phyloP scores from a whole-genome alignment of 1,140 invertebrate species.

The Notospermus geniculatus region DNA sequence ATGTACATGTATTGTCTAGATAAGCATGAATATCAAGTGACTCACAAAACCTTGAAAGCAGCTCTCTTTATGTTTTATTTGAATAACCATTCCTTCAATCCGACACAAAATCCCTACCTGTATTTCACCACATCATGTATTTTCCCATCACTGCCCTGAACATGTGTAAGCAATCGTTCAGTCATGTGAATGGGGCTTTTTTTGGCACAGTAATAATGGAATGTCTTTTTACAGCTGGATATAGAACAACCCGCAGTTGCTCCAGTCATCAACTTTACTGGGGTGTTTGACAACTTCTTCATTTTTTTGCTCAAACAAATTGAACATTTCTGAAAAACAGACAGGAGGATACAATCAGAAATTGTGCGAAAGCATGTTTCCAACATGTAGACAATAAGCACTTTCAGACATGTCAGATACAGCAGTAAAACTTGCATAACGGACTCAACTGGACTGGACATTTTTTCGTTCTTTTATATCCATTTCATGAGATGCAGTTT shows the following conservation, averaged over 20 bases:
- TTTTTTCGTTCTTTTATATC: neutral
- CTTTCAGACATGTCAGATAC: too few species aligned
- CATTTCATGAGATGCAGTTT: neutral
- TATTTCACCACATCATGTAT: too few species aligned
- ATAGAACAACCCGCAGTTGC: conserved; percentile 37
- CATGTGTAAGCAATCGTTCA: conserved; percentile 22
- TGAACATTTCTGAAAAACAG: conserved; percentile 24
- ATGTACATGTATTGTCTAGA: too few species aligned
- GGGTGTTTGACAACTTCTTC: conserved; percentile 15
- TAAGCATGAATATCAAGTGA: too few species aligned
- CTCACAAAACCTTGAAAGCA: too few species aligned
- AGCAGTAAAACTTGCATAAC: too few species aligned
- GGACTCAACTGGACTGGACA: neutral
- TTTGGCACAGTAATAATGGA: conserved; percentile 32
- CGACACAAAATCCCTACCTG: too few species aligned
- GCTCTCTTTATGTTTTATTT: too few species aligned
- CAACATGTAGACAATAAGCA: too few species aligned
- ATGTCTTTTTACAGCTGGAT: conserved; percentile 28
- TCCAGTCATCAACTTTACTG: conserved; percentile 14
- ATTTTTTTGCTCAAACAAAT: conserved; percentile 23
- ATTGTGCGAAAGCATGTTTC: neutral
- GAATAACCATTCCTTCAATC: too few species aligned
- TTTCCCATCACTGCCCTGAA: neutral
- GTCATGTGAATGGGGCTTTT: conserved; percentile 21
- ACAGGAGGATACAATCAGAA: neutral